Conservation (phyloP, 2,797 vertebrate genomes). For the Loris lydekkerianus region DNA sequence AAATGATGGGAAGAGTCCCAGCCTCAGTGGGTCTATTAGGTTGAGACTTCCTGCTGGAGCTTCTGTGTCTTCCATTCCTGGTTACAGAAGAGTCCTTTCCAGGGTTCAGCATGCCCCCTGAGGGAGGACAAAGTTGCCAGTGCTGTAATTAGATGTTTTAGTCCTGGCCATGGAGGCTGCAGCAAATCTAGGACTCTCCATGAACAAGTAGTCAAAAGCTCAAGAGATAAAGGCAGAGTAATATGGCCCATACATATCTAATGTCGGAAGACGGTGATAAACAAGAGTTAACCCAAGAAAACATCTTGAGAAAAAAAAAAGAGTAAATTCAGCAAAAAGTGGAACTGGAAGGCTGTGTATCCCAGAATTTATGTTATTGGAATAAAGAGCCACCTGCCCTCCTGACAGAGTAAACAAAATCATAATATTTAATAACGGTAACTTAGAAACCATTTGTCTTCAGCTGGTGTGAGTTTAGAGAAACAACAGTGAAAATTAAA, state of each 20-base stretch:
- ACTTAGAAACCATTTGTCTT: not conserved
- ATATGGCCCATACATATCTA: fast-evolving
- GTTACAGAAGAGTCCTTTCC: not conserved
- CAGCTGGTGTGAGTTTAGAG: not conserved
- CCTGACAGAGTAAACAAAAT: not conserved
- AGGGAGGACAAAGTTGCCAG: fast-evolving
- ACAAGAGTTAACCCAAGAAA: not conserved
- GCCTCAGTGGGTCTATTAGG: fast-evolving
- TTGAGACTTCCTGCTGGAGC: fast-evolving
- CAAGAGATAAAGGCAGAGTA: not conserved
- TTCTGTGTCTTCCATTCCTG: not conserved
- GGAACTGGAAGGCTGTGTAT: not conserved
- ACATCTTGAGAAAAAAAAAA: not conserved
- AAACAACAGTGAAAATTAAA: slow-evolving; percentile 40
- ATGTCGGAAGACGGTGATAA: not conserved
- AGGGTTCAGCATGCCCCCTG: fast-evolving
- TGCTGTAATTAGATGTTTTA: not conserved
- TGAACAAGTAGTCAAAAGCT: not conserved
- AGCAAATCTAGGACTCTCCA: not conserved
- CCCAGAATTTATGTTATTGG: not conserved
- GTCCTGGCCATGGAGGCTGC: fast-evolving
- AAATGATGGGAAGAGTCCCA: not conserved
- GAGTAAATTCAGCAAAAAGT: not conserved
- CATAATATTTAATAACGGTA: slow-evolving; percentile 12
- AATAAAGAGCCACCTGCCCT: slow-evolving; percentile 16